Evolutionary conservation across 2,888 invertebrate genomes (phyloP).

Genomic region (Drosophila leonis): DNA sequence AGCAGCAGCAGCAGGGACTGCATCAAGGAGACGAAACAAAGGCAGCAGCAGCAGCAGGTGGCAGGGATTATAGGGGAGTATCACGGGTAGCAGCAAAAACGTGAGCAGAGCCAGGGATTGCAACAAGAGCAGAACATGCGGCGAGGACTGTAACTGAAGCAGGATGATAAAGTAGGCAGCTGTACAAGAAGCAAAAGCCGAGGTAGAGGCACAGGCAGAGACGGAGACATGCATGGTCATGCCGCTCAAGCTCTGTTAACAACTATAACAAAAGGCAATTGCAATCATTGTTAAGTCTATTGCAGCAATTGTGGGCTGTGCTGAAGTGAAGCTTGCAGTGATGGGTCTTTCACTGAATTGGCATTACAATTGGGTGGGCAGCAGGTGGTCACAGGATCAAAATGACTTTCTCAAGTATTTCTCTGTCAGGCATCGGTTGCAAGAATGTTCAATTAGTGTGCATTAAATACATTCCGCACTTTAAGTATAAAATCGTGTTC

Average conservation of each 20-base stretch:
- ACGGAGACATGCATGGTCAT: constrained; percentile 1
- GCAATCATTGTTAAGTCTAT: constrained; percentile 30
- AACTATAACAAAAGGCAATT: constrained; percentile 23
- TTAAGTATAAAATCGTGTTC: neutral
- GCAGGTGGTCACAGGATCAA: neutral
- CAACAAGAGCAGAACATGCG: neutral
- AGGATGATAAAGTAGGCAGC: neutral
- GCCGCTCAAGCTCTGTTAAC: constrained; percentile 6
- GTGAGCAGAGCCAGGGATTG: neutral
- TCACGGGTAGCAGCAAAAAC: neutral
- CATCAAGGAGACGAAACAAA: neutral
- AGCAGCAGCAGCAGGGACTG: too few species aligned
- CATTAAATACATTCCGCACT: neutral
- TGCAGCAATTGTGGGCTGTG: constrained; percentile 13
- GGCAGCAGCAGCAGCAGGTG: constrained; percentile 5
- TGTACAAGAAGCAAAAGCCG: neutral
- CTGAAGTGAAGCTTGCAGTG: neutral
- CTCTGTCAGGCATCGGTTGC: neutral
- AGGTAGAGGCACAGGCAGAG: neutral
- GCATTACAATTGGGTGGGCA: constrained; percentile 8
- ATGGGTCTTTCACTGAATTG: constrained; percentile 4
- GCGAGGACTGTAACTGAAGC: neutral
- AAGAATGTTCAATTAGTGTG: constrained; percentile 16
- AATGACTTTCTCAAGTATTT: constrained; percentile 1
- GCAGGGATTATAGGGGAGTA: neutral